These are phyloP conservation scores for Corvus moneduloides DNA, from an alignment of 2,113 vertebrate species.

Conservation along the genomic window DNA sequence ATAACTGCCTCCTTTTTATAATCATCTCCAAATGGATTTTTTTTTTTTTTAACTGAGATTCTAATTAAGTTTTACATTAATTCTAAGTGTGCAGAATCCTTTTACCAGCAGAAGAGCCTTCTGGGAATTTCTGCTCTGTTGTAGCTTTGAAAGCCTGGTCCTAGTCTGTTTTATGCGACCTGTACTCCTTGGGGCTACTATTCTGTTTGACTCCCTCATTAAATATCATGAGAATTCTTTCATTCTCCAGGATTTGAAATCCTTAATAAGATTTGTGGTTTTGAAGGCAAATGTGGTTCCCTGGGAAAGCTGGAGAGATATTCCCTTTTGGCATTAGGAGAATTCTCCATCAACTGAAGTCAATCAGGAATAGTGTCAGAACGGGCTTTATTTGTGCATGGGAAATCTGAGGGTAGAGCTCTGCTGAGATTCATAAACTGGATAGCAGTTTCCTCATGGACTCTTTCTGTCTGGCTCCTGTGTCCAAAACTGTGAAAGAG, in stretches of 20 bases:
- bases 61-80: slow-evolving; percentile 38
- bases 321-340: neutral
- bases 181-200: neutral
- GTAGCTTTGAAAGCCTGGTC: neutral
- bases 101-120: slow-evolving; percentile 24
- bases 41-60: neutral
- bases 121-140: slow-evolving; percentile 8
- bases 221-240: neutral
- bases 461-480: neutral
- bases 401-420: neutral
- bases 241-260: neutral
- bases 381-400: neutral
- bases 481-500: neutral
- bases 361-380: neutral
- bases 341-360: neutral
- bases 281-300: neutral
- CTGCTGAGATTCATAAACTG: neutral
- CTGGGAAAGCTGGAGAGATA: neutral
- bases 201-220: neutral
- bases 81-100: neutral
- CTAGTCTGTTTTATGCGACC: neutral
- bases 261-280: neutral
- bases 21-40: neutral
- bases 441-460: neutral
- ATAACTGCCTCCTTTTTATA: neutral